Conservation (phyloP, 2,113 vertebrate species). For the Otolemur garnettii region DNA sequence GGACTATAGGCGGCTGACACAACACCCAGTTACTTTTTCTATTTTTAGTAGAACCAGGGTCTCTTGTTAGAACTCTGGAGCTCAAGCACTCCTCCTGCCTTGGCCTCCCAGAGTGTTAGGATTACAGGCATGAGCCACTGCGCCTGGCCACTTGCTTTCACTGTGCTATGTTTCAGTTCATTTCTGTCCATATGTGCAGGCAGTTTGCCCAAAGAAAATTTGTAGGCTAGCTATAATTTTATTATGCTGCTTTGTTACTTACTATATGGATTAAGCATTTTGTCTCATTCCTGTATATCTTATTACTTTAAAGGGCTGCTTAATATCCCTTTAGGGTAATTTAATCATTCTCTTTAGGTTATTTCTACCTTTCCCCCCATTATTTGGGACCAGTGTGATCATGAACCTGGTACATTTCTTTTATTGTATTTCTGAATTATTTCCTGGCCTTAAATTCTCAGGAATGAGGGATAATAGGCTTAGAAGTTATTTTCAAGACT, state of each 20-base stretch:
- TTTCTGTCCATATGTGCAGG: background rate
- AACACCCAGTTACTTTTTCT: too few species aligned
- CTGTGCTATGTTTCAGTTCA: background rate
- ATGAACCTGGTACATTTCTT: background rate
- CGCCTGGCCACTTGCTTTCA: too few species aligned
- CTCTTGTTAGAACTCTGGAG: too few species aligned
- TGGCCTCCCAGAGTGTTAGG: too few species aligned
- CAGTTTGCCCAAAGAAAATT: background rate
- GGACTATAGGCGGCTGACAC: too few species aligned
- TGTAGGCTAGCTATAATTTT: background rate
- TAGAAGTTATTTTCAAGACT: background rate
- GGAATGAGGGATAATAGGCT: background rate
- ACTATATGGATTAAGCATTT: background rate
- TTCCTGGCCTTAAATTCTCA: constrained; percentile 3
- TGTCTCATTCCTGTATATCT: background rate
- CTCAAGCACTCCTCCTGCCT: too few species aligned
- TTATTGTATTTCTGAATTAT: background rate
- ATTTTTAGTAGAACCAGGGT: too few species aligned
- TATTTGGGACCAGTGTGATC: background rate
- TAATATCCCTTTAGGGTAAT: background rate
- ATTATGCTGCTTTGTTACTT: background rate
- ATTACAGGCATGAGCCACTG: too few species aligned
- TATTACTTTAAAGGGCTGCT: background rate
- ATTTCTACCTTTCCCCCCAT: background rate
- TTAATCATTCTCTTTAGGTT: background rate